Evolutionary conservation across 1,140 invertebrate genomes (phyloP).

Genomic region (Drosophila pseudoobscura): DNA sequence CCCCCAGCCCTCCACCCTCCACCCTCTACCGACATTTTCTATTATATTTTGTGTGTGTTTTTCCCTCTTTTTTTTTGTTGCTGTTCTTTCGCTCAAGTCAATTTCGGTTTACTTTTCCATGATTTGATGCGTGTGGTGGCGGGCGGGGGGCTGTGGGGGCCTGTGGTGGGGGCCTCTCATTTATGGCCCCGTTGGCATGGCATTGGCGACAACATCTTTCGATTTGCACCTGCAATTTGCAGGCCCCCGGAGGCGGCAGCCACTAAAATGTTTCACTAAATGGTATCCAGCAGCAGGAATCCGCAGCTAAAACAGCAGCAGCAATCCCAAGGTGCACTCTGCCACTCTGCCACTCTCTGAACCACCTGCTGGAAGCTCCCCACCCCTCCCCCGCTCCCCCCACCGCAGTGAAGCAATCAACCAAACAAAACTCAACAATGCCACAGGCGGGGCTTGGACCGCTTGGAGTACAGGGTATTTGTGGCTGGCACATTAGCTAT

Average conservation of each 20-base stretch:
- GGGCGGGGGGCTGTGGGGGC: not conserved
- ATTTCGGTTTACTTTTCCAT: slow-evolving; percentile 61
- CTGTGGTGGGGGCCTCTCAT: slow-evolving; percentile 1
- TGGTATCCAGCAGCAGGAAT: slow-evolving; percentile 32
- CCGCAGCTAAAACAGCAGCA: slow-evolving; percentile 15
- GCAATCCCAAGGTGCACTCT: not conserved
- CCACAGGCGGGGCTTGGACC: not conserved
- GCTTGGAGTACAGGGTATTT: slow-evolving; percentile 8
- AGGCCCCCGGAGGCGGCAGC: slow-evolving; percentile 29
- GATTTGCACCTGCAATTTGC: slow-evolving; percentile 70
- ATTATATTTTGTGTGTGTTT: slow-evolving; percentile 35
- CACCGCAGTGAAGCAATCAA: slow-evolving; percentile 21
- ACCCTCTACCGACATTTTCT: slow-evolving; percentile 39
- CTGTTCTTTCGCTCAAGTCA: slow-evolving; percentile 54
- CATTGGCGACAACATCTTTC: slow-evolving; percentile 60
- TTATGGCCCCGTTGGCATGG: slow-evolving; percentile 21
- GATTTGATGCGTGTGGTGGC: slow-evolving; percentile 51
- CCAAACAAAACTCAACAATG: slow-evolving; percentile 48
- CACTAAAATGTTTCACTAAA: slow-evolving; percentile 69
- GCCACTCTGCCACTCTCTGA: not conserved
- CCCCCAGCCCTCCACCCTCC: not conserved
- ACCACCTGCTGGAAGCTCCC: not conserved
- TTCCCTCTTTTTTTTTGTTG: slow-evolving; percentile 2
- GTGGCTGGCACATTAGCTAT: not conserved
- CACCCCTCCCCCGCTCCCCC: not conserved